A percentile compares a stretch with the other conserved stretches of the same genome.
phyloP scores from a whole-genome alignment of 2,113 vertebrate species.

The Sminthopsis crassicaudata region DNA sequence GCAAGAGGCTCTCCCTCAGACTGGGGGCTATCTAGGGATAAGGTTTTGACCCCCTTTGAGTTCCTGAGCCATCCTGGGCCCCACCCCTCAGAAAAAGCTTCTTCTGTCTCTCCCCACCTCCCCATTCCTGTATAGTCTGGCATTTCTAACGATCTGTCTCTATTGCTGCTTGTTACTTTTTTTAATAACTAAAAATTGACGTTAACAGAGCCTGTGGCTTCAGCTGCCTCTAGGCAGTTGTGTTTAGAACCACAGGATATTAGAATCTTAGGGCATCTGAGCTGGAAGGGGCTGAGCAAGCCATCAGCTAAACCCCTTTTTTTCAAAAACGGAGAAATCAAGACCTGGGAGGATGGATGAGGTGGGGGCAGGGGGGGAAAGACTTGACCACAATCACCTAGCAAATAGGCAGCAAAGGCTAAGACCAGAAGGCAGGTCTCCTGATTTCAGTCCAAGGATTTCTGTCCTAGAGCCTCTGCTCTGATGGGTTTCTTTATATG shows the following conservation, averaged over 20 bases:
- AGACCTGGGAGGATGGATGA: background rate
- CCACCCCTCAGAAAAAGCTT: background rate
- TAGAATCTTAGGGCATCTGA: conserved; percentile 37
- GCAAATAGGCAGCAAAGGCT: background rate
- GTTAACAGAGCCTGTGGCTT: conserved; percentile 75
- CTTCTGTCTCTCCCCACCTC: background rate
- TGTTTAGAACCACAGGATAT: conserved; percentile 79
- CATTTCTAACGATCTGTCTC: conserved; percentile 57
- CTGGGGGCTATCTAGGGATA: conserved; percentile 15
- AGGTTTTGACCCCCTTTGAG: conserved; percentile 28
- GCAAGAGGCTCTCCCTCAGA: conserved; percentile 62
- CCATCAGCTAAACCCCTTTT: conserved; percentile 30
- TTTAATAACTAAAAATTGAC: conserved; percentile 76
- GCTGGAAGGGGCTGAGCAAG: background rate
- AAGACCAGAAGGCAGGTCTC: background rate
- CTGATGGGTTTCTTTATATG: background rate
- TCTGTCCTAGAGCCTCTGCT: background rate
- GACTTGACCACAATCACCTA: background rate
- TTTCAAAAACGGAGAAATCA: conserved; percentile 30
- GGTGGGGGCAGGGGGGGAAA: background rate
- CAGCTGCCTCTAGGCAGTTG: conserved; percentile 76
- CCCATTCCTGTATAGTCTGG: background rate
- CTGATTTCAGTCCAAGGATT: background rate
- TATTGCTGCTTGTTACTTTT: conserved; percentile 66
- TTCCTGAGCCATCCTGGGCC: background rate